Conservation (phyloP, 2,113 vertebrate species). For the Malurus elegans region DNA sequence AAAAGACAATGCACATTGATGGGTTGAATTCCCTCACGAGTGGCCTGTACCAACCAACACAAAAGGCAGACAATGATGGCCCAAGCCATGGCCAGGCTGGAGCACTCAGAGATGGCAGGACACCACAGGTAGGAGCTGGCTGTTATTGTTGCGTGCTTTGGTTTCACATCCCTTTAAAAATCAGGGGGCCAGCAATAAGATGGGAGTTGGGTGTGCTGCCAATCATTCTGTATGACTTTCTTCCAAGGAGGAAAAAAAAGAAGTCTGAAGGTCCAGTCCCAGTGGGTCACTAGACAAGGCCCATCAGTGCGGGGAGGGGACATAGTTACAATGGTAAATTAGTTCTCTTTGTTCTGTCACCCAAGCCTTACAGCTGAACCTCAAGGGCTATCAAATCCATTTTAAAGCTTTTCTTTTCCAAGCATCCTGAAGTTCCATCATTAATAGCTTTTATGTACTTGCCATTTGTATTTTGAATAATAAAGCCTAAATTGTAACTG, state of each 20-base stretch:
- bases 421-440: neutral
- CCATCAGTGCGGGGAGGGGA: neutral
- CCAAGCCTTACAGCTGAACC: neutral
- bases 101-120: neutral
- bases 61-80: neutral
- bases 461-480: slow-evolving; percentile 2
- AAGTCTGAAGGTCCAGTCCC: neutral
- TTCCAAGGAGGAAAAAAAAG: neutral
- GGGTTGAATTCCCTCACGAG: accelerated
- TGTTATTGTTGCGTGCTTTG: neutral
- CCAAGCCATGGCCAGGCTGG: accelerated
- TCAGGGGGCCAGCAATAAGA: neutral
- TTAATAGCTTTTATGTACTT: neutral
- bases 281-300: neutral
- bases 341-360: neutral
- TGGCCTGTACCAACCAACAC: accelerated
- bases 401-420: neutral
- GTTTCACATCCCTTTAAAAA: neutral
- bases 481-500: neutral
- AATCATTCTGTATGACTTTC: neutral
- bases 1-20: neutral
- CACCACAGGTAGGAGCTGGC: neutral
- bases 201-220: neutral
- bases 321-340: neutral
- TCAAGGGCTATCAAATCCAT: neutral